Evolutionary conservation across 2,113 vertebrate species (phyloP).

Genomic region (Turdus rufiventris): DNA sequence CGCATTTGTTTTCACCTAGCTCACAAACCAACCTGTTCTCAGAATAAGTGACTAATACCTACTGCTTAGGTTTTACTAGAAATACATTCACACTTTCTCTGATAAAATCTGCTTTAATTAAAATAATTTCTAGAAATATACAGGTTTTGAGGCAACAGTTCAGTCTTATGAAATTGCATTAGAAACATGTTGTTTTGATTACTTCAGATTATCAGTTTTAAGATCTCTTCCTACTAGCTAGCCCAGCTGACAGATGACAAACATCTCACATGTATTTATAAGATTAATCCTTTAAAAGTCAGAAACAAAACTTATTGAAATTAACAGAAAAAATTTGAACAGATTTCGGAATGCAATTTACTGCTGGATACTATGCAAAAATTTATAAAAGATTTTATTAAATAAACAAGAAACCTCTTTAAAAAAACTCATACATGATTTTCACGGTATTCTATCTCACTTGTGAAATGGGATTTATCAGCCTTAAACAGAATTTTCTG

Average conservation of each 20-base stretch:
- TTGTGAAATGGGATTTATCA: background rate
- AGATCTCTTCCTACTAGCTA: background rate
- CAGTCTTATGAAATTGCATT: background rate
- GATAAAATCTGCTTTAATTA: background rate
- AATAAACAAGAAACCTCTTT: background rate
- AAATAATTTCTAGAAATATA: background rate
- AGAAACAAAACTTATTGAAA: background rate
- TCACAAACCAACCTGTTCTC: background rate
- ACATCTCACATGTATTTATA: background rate
- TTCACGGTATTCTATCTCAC: background rate
- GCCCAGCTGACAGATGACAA: background rate
- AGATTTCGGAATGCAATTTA: background rate
- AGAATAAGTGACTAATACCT: background rate
- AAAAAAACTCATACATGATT: background rate
- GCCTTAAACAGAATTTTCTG: background rate
- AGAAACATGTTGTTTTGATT: background rate
- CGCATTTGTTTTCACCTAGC: background rate
- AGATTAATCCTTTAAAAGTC: background rate
- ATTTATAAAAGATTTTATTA: background rate
- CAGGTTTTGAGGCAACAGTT: background rate
- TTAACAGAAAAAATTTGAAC: background rate
- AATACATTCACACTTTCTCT: background rate
- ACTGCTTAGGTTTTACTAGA: background rate
- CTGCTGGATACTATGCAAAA: background rate
- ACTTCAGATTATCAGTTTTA: background rate